phyloP scores from a whole-genome alignment of 35 echinoderm and acorn worm species.

The Lytechinus pictus region DNA sequence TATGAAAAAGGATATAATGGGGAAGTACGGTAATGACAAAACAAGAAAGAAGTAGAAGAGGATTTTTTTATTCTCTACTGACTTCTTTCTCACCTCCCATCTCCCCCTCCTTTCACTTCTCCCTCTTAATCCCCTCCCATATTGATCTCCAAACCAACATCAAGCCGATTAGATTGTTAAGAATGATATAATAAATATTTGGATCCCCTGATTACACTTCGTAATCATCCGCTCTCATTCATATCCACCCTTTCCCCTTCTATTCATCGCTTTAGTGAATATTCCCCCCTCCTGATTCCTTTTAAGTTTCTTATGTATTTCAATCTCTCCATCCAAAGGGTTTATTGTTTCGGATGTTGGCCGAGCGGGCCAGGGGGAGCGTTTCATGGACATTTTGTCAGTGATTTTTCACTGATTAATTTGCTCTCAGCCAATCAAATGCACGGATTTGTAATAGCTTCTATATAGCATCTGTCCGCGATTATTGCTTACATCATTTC shows the following conservation, averaged over 20 bases:
- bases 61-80: too few relatives aligned
- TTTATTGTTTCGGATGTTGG: neutral
- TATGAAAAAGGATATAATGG: too few relatives aligned
- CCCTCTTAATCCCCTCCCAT: neutral
- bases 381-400: too few relatives aligned
- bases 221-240: neutral
- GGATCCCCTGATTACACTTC: neutral
- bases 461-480: too few relatives aligned
- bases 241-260: neutral
- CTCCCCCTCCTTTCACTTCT: neutral
- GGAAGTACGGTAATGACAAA: too few relatives aligned
- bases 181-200: neutral
- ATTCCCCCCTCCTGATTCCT: neutral
- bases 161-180: neutral
- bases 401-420: too few relatives aligned
- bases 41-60: too few relatives aligned
- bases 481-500: too few relatives aligned
- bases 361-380: neutral
- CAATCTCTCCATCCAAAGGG: neutral
- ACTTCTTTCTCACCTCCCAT: too few relatives aligned
- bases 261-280: too few relatives aligned
- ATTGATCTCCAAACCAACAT: neutral
- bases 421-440: too few relatives aligned
- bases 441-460: too few relatives aligned
- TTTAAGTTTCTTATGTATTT: neutral